These are phyloP conservation scores for Apeira syringaria DNA, from an alignment of 2,888 invertebrate species.

Conservation along the genomic window DNA sequence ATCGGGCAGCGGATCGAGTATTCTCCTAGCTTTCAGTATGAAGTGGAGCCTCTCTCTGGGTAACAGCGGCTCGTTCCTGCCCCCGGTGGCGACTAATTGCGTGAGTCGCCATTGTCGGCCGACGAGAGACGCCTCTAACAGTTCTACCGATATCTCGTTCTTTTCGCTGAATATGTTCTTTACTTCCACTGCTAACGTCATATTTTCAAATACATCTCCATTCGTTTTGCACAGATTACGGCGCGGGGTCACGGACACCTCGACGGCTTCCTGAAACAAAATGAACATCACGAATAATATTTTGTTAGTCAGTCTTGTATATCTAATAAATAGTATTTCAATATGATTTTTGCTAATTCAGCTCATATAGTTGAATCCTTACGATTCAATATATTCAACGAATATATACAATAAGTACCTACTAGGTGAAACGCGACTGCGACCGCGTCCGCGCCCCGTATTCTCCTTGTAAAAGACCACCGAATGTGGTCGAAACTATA, in stretches of 20 bases:
- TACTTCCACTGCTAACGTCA: slow-evolving; percentile 87
- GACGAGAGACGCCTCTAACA: slow-evolving; percentile 84
- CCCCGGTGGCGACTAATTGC: slow-evolving; percentile 56
- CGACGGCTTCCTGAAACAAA: slow-evolving; percentile 84
- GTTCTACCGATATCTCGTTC: slow-evolving; percentile 82
- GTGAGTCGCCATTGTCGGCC: slow-evolving; percentile 85
- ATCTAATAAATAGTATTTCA: too few relatives aligned
- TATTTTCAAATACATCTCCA: slow-evolving; percentile 72
- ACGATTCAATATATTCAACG: too few relatives aligned
- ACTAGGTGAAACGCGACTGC: too few relatives aligned
- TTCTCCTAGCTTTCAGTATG: slow-evolving; percentile 61
- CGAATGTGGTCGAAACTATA: too few relatives aligned
- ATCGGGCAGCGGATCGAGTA: slow-evolving; percentile 43
- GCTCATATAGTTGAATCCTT: too few relatives aligned
- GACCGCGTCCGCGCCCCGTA: too few relatives aligned
- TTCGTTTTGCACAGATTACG: slow-evolving; percentile 69
- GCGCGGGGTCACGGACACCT: slow-evolving; percentile 79
- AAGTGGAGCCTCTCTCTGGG: slow-evolving; percentile 69
- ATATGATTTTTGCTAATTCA: too few relatives aligned
- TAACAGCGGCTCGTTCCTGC: slow-evolving; percentile 48
- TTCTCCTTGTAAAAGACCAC: too few relatives aligned
- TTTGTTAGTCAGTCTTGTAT: too few relatives aligned
- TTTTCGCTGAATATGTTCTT: slow-evolving; percentile 88
- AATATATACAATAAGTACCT: too few relatives aligned
- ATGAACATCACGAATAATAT: too few relatives aligned